Base-by-base conservation (phyloP, 2,113 vertebrate genomes). In the Amphilophus citrinellus region DNA sequence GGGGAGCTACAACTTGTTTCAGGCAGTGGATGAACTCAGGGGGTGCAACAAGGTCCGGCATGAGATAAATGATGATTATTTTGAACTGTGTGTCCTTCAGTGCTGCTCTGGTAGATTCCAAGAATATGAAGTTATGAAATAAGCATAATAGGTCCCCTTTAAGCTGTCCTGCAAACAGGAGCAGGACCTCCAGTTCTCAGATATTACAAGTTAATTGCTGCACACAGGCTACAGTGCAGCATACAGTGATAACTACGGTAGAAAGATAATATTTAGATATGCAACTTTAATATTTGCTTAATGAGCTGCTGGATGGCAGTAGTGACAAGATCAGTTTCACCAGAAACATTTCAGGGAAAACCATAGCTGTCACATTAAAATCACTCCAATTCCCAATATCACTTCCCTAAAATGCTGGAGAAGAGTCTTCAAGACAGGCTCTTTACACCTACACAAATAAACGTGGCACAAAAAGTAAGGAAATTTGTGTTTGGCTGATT, bases 301-400 rank as follows among this genome's bases (percentile, higher is more conserved):
- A 82, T 83, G 27, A 82, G 37, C 42, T 37, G 80, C 65, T 85
- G 77, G 32, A 78, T 82, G 83, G 71, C 86, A 91, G 80, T 73
- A 39, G 47, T 79, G 24, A 83, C n/a, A 61, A 78, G 20, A 61
- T 15, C 35, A 7, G 39, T 77, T 76, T 9, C 75, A 82, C 32
- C 71, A 79, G 62, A 86, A 90, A 91, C 80, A 75, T 81, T 78
- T 77, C 18, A 84, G 37, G 44, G 39, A 58, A 80, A 77, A 76
- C 20, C 27, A 63, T 1, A 56, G 37, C 20, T 5, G 10, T 76
- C 18, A 80, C 35, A 84, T 66, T 68, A 53, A 27, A 56, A 56
- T 71, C 20, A 3, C 32, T 75, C 65, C 77, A n/a, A 50, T 50
- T 50, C 47, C 68, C n/a, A 32, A 73, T 59, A 83, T 81, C 22